A percentile compares a stretch with the other conserved stretches of the same genome.
These are phyloP conservation scores for Bombus sibiricus DNA, from an alignment of 1,140 invertebrate genomes.

Conservation along the genomic window DNA sequence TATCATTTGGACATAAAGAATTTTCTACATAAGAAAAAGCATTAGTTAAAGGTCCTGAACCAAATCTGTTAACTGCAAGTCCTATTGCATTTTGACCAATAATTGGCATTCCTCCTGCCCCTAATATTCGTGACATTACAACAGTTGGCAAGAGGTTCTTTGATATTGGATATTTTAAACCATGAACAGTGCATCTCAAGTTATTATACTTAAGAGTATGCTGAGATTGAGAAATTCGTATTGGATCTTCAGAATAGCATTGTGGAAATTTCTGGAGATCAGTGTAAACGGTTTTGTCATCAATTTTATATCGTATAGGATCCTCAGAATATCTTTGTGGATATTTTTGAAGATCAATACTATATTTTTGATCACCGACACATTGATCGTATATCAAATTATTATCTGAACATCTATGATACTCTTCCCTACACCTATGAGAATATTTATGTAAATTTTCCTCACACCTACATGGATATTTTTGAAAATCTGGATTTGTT, in stretches of 20 bases:
- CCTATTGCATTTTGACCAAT: slow-evolving; percentile 77
- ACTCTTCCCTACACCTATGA: slow-evolving; percentile 78
- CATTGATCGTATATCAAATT: slow-evolving; percentile 74
- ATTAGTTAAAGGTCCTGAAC: slow-evolving; percentile 74
- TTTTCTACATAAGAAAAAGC: slow-evolving; percentile 68
- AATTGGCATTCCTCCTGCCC: slow-evolving; percentile 75
- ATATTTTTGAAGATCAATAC: slow-evolving; percentile 76
- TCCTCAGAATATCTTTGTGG: slow-evolving; percentile 75
- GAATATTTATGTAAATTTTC: slow-evolving; percentile 78
- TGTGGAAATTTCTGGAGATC: slow-evolving; percentile 78
- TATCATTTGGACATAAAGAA: slow-evolving; percentile 65
- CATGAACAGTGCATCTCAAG: slow-evolving; percentile 72
- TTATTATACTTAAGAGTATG: slow-evolving; percentile 75
- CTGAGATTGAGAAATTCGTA: slow-evolving; percentile 63
- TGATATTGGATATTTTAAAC: slow-evolving; percentile 70
- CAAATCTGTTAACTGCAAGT: slow-evolving; percentile 78
- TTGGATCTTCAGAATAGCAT: slow-evolving; percentile 76
- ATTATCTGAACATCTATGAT: slow-evolving; percentile 78
- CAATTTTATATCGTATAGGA: slow-evolving; percentile 61
- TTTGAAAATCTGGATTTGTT: slow-evolving; percentile 67
- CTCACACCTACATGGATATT: slow-evolving; percentile 76
- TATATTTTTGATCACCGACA: slow-evolving; percentile 68
- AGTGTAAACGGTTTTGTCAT: slow-evolving; percentile 59
- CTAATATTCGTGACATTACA: slow-evolving; percentile 68
- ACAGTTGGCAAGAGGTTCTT: slow-evolving; percentile 67